Conservation (phyloP, 2,888 invertebrate genomes). For the Pristionchus mayeri region DNA sequence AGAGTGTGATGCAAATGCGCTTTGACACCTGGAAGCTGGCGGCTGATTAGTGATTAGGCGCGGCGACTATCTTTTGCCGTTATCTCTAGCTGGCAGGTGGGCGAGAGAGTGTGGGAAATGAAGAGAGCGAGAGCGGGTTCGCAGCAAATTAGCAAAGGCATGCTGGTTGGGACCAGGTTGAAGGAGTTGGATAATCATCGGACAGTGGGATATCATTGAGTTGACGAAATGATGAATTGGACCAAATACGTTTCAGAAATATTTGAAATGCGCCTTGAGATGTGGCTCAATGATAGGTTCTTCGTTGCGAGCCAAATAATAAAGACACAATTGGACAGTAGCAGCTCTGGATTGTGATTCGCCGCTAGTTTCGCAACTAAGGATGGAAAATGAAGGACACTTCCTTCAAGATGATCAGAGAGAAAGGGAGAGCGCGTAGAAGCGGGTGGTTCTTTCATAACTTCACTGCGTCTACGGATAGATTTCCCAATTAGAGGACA, state of each 20-base stretch:
- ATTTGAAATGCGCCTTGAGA: background rate
- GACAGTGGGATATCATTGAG: background rate
- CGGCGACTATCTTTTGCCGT: no score
- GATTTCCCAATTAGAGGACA: no score
- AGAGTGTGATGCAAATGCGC: background rate
- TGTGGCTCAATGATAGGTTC: background rate
- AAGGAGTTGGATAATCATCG: background rate
- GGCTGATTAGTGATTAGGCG: slow-evolving; percentile 27
- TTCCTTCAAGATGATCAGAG: no score
- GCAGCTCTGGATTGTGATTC: background rate
- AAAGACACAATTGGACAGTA: background rate
- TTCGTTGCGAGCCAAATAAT: background rate
- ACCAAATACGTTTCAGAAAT: background rate
- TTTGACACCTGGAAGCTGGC: background rate
- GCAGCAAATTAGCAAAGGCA: slow-evolving; percentile 13
- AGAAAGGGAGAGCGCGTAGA: no score
- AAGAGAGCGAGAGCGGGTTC: background rate
- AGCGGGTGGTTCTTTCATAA: no score
- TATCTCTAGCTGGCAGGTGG: background rate
- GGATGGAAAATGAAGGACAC: no score
- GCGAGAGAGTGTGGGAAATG: slow-evolving; percentile 21
- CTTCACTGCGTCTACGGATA: no score
- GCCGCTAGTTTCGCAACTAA: no score
- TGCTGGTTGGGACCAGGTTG: background rate
- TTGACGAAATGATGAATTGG: background rate